Evolutionary conservation across 1,140 invertebrate species (phyloP).

Genomic region (Cydia fagiglandana): DNA sequence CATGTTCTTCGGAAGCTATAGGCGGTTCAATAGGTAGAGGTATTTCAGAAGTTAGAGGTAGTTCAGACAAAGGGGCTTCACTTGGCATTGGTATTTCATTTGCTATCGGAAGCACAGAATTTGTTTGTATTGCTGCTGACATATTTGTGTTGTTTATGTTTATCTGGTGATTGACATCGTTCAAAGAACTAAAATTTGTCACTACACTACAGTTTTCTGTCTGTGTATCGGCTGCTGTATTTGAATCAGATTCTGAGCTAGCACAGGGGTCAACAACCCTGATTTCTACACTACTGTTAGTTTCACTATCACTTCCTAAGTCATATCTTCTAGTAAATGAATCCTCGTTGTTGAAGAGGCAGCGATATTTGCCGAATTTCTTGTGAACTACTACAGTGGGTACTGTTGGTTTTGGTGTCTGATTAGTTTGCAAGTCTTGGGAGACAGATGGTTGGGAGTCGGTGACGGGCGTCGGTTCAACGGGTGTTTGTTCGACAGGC

Average conservation of each 20-base stretch:
- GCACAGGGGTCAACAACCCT: conserved; percentile 73
- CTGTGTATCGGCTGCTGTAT: conserved; percentile 63
- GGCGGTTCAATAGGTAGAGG: conserved; percentile 11
- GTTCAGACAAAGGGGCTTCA: not conserved
- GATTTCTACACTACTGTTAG: conserved; percentile 73
- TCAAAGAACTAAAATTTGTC: conserved; percentile 56
- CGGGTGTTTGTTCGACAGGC: not conserved
- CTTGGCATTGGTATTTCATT: conserved; percentile 21
- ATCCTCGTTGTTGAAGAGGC: conserved; percentile 70
- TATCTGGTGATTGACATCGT: conserved; percentile 44
- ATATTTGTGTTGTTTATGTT: conserved; percentile 48
- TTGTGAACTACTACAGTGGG: conserved; percentile 70
- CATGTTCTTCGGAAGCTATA: not conserved
- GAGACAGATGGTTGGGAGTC: conserved; percentile 42
- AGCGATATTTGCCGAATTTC: conserved; percentile 77
- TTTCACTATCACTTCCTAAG: conserved; percentile 75
- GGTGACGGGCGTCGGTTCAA: conserved; percentile 33
- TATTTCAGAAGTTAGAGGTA: conserved; percentile 18
- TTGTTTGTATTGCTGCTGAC: conserved; percentile 43
- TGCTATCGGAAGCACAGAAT: not conserved
- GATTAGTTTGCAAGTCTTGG: conserved; percentile 38
- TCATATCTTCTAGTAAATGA: conserved; percentile 64
- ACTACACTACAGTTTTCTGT: conserved; percentile 57
- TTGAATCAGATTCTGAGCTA: conserved; percentile 76
- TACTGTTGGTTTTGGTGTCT: conserved; percentile 43